Evolutionary conservation across 2,888 invertebrate genomes (phyloP).

Genomic region (Lacanobia oleracea): DNA sequence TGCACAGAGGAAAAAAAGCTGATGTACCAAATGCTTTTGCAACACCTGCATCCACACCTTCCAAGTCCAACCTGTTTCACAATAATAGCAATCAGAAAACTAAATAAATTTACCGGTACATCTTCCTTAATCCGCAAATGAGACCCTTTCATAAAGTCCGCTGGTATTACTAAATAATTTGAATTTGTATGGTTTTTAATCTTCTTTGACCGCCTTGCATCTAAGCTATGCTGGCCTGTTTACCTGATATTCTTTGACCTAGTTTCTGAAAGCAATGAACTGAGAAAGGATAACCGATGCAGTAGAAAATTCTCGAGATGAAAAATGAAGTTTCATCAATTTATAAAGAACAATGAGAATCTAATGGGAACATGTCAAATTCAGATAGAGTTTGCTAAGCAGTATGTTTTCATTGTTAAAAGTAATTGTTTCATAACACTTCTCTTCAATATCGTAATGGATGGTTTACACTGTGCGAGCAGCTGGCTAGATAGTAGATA

Average conservation of each 20-base stretch:
- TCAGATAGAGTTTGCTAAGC: no score
- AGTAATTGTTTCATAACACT: no score
- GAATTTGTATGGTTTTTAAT: constrained; percentile 34
- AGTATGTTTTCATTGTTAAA: no score
- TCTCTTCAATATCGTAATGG: no score
- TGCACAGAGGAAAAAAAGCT: no score
- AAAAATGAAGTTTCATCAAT: constrained; percentile 16
- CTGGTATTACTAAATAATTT: neutral
- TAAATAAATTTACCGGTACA: neutral
- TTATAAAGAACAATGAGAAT: constrained; percentile 11
- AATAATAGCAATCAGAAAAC: no score
- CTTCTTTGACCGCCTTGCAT: constrained; percentile 14
- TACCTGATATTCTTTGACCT: constrained; percentile 27
- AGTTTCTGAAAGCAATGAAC: constrained; percentile 6
- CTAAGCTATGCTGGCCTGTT: neutral
- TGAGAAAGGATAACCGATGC: neutral
- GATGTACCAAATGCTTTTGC: no score
- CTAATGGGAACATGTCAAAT: constrained; percentile 11
- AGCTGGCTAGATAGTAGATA: no score
- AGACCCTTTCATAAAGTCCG: constrained; percentile 1
- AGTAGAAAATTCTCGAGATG: neutral
- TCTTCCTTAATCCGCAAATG: neutral
- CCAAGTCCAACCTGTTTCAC: no score
- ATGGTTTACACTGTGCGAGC: no score
- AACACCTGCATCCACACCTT: no score